Evolutionary conservation across 2,113 vertebrate species (phyloP), one percentile per base, ranked within the genome.

Genomic region (Xenopus laevis): DNA sequence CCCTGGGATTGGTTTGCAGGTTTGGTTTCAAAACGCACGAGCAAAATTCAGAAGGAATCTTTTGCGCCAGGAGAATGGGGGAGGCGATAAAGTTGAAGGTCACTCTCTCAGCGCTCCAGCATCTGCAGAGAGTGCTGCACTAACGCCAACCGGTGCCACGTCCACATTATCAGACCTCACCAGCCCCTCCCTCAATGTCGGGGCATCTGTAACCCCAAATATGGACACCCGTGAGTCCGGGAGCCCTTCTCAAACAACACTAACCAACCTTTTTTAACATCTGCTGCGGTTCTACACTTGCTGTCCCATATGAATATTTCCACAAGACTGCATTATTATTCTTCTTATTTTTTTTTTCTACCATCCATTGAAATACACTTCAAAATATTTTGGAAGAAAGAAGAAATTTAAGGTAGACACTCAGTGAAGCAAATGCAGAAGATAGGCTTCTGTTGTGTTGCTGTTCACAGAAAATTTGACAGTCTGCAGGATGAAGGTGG

Each of bases 31-130:
- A 98, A 99, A 99, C 94, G 97, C 97, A 87, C 92, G 97, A 93
- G 97, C 97, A 95, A 99, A 99, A 98, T 99, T 99, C 97, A 96
- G 97, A 97, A 97, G 97, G 95, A 99, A 99, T 93, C 95, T 99
- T 96, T 97, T 99, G 95, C 97, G 97, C 91, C 97, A 98, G 94
- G 97, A 99, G 95, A 98, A 94, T 90, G 97, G 97, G 95, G 96
- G 94, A 93, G 95, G 95, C 91, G 97, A 99, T 95, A 99, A 99
- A 92, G 94, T 95, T 88, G 97, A 99, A 79, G 96, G 97, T 94
- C 89, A 95, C 87, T 94, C 96, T 88, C 95, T 98, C 86, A 93
- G 90, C 79, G 91, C 95, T 86, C 91, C 96, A 82, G 93, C 97
- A 91, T 94, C 96, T 78, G 95, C 96, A 87, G 97, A 99, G 95